Conservation (phyloP, 1,140 invertebrate species). For the Sminthurides bifidus region DNA sequence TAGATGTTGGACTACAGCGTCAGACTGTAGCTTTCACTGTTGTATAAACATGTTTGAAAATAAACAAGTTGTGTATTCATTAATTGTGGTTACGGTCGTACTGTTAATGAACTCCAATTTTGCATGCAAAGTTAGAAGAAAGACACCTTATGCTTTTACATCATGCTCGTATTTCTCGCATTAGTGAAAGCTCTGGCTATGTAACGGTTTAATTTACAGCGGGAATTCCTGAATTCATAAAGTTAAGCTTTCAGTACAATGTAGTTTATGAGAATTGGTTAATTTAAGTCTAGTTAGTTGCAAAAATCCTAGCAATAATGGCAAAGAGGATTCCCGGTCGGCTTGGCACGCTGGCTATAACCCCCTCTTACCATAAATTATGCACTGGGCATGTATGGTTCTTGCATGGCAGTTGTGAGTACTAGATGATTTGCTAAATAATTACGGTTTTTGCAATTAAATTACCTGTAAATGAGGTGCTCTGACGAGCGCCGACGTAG, state of each 20-base stretch:
- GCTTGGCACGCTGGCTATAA: background rate
- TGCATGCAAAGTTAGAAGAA: background rate
- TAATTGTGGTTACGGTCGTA: background rate
- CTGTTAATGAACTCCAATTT: background rate
- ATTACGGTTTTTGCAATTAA: background rate
- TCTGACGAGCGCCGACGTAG: too few relatives aligned
- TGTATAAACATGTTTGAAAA: too few relatives aligned
- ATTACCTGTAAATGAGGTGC: too few relatives aligned
- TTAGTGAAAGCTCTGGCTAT: background rate
- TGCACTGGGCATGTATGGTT: constrained; percentile 18
- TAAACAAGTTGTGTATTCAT: background rate
- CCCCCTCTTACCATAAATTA: background rate
- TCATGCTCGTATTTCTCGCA: background rate
- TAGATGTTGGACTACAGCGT: too few relatives aligned
- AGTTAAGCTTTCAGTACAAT: background rate
- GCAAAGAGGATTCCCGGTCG: background rate
- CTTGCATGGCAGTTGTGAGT: constrained; percentile 23
- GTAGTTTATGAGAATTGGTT: background rate
- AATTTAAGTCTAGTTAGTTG: background rate
- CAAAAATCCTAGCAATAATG: background rate
- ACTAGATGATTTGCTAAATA: background rate
- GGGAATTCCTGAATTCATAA: background rate
- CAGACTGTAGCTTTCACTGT: too few relatives aligned
- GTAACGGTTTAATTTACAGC: background rate
- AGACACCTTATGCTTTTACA: background rate